phyloP scores from a whole-genome alignment of 2,113 vertebrate genomes.

The Haemorhous mexicanus region DNA sequence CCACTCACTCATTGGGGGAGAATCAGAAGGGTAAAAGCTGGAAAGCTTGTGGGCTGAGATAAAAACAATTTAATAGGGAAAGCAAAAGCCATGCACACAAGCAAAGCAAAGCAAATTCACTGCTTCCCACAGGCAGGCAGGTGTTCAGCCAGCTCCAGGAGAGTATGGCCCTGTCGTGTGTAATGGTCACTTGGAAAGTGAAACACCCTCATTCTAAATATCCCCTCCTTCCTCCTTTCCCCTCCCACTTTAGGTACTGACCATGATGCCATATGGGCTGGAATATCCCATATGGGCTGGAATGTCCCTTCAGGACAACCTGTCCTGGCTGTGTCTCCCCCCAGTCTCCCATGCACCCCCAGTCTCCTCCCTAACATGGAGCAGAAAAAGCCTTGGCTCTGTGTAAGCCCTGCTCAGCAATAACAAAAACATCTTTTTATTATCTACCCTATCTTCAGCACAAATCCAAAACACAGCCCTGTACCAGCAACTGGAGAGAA shows the following conservation, averaged over 20 bases:
- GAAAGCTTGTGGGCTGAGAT: not conserved
- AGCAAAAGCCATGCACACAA: not conserved
- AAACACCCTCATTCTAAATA: not conserved
- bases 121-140: not conserved
- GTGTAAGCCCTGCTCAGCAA: not conserved
- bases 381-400: not conserved
- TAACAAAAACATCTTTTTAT: not conserved
- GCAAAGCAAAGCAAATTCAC: not conserved
- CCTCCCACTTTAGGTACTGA: not conserved
- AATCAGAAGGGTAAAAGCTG: not conserved
- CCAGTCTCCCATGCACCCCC: accelerated
- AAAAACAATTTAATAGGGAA: not conserved
- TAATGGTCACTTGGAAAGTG: not conserved
- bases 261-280: not conserved
- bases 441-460: not conserved
- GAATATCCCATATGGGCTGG: not conserved
- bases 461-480: not conserved
- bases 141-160: not conserved
- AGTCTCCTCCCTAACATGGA: not conserved
- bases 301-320: no score
- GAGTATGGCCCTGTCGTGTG: accelerated
- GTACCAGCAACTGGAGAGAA: not conserved
- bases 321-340: not conserved
- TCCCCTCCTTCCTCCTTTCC: not conserved
- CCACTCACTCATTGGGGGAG: not conserved